Percentiles rank a stretch among this genome's conserved stretches.
phyloP scores from a whole-genome alignment of 2,797 vertebrate species.

The Alosa sapidissima region DNA sequence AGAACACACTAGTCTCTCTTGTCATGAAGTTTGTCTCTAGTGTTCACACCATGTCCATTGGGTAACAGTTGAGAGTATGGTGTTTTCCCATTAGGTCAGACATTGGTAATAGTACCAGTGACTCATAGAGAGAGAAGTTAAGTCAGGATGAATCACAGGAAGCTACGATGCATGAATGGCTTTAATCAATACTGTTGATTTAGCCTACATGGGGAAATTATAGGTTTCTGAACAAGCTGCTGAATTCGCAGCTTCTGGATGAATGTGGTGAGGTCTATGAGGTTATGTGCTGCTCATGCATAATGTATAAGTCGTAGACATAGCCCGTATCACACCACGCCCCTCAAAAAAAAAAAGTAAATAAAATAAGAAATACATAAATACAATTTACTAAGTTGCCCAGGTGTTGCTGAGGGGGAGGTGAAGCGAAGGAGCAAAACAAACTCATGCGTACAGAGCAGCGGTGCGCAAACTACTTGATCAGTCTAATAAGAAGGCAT shows the following conservation, averaged over 20 bases:
- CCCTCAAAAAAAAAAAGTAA: neutral
- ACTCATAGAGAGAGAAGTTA: neutral
- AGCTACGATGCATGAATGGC: neutral
- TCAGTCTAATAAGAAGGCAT: neutral
- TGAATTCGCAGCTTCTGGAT: neutral
- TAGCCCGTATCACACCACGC: neutral
- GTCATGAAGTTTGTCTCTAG: neutral
- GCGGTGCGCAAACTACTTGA: neutral
- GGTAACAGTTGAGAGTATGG: neutral
- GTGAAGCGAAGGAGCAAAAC: no score
- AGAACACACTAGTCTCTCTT: neutral
- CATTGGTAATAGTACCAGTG: neutral
- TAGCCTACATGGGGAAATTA: neutral
- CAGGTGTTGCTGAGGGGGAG: no score
- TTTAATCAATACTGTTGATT: neutral
- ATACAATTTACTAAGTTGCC: no score
- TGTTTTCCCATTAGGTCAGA: neutral
- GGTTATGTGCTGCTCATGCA: neutral
- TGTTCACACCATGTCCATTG: neutral
- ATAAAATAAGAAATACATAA: no score
- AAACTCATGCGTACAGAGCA: neutral
- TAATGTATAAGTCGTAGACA: neutral
- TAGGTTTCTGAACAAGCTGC: neutral
- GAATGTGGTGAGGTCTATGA: neutral
- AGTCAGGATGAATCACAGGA: neutral